phyloP scores from a whole-genome alignment of 2,797 vertebrate genomes.

The Takifugu rubripes region DNA sequence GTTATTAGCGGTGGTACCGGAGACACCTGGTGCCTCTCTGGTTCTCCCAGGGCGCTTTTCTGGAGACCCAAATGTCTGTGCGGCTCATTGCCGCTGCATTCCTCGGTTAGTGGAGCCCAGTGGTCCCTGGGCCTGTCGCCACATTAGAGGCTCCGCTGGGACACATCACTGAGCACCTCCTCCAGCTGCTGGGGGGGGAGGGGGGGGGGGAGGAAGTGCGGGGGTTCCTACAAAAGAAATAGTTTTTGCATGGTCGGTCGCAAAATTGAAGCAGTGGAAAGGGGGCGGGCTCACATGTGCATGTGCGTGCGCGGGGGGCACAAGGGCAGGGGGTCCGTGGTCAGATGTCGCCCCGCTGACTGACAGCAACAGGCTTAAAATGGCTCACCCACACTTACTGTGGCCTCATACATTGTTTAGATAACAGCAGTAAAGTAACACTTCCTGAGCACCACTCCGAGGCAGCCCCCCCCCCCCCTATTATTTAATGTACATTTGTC shows the following conservation, averaged over 20 bases:
- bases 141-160: constrained; percentile 66
- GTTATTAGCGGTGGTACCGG: constrained; percentile 16
- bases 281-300: constrained; percentile 26
- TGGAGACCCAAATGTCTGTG: constrained; percentile 45
- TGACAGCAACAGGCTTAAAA: constrained; percentile 68
- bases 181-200: constrained; percentile 59
- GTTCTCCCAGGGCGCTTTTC: constrained; percentile 52
- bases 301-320: constrained; percentile 22
- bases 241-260: constrained; percentile 46
- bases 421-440: constrained; percentile 40
- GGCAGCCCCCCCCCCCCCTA: constrained; percentile 19
- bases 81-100: constrained; percentile 31
- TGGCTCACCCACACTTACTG: constrained; percentile 31
- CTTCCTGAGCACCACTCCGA: constrained; percentile 18
- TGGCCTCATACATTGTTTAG: constrained; percentile 37
- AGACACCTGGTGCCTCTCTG: constrained; percentile 48
- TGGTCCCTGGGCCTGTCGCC: constrained; percentile 63
- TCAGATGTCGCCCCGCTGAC: constrained; percentile 59
- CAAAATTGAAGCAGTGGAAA: constrained; percentile 33
- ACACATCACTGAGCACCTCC: constrained; percentile 63
- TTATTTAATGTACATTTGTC: constrained; percentile 55
- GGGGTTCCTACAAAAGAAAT: constrained; percentile 33
- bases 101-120: constrained; percentile 54
- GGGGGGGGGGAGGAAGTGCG: constrained; percentile 39
- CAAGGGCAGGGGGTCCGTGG: constrained; percentile 36